Evolutionary conservation across 2,888 invertebrate genomes (phyloP), one percentile per base, ranked within the genome.

Genomic region (Rhagium mordax): DNA sequence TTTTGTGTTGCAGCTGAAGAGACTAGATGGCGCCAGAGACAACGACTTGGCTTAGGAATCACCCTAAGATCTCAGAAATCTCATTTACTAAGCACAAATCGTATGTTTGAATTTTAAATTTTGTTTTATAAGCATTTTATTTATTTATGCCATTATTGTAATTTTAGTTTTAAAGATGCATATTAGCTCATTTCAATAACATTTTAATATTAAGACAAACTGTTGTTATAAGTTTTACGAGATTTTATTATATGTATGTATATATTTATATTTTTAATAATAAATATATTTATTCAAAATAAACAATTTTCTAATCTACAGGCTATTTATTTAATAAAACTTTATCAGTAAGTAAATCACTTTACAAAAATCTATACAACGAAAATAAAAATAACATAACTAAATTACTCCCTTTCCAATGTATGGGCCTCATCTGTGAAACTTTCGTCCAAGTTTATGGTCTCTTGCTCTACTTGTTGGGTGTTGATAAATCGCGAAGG

Each of bases 21-120:
- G 79, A 69, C 68, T 82, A 69, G 80, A 81, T 29, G 79, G 78
- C n/a, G 74, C 77, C 70, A 80, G 76, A 71, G 80, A 81, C 48
- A 76, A 75, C 7, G 78, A 78, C 68, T 73, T 79, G 61, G 75
- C 81, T 48, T 82, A 78, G 71, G 21, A 68, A 20, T 18, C 47
- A 33, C 5, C 16, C n/a, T n/a, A 41, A n/a, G 16, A 24, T 24
- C 57, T 20, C 61, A n/a, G 15, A 18, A 57, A 67, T 67, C 67
- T 67, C 67, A 57, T n/a, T 27, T 4, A 10, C 1, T 47, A 20
- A 57, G 41, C 47, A 41, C 67, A 67, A 67, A 57, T 47, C 47
- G 2, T 33, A 16, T 16, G 20, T 20, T 41, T 57, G 57, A 18
- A 10, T 51, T 64, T 55, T 47, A 47, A 33, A 20, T 8, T 65